Conservation (phyloP, 2,113 vertebrate species). For the Leuciscus idus region DNA sequence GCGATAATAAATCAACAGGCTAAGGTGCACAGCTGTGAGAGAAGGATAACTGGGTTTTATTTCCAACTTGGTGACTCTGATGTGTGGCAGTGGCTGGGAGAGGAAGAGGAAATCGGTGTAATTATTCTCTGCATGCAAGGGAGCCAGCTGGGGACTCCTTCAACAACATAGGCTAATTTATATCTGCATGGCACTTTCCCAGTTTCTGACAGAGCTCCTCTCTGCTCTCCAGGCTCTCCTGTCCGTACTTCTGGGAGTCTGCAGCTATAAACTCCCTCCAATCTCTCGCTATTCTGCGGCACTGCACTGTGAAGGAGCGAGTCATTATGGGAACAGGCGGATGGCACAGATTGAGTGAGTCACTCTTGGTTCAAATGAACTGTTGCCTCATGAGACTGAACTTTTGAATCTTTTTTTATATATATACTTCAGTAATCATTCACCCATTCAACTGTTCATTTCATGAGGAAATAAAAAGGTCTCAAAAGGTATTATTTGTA, state of each 20-base stretch:
- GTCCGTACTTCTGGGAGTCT: conserved; percentile 10
- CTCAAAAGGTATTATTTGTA: no score
- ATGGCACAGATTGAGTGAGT: conserved; percentile 19
- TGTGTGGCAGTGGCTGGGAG: conserved; percentile 40
- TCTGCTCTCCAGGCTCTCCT: conserved; percentile 32
- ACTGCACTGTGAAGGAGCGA: conserved; percentile 9
- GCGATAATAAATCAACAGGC: conserved; percentile 35
- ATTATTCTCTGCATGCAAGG: conserved; percentile 60
- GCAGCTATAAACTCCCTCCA: conserved; percentile 27
- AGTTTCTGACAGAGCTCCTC: conserved; percentile 20
- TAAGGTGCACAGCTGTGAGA: conserved; percentile 24
- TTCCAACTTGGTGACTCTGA: conserved; percentile 49
- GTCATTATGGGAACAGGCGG: conserved; percentile 24
- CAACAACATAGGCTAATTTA: conserved; percentile 60
- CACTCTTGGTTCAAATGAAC: conserved; percentile 13
- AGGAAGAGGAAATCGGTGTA: conserved; percentile 46
- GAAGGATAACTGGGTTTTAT: conserved; percentile 49
- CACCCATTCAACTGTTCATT: not conserved
- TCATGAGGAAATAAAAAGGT: not conserved
- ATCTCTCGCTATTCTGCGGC: conserved; percentile 15
- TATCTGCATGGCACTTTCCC: conserved; percentile 47
- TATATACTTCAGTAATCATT: not conserved
- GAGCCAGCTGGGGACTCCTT: conserved; percentile 59
- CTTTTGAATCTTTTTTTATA: conserved; percentile 17
- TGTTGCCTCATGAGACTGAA: not conserved